Percentiles rank a stretch among this genome's conserved stretches.
Evolutionary conservation across 2,113 vertebrate species (phyloP).

Genomic region (Siniperca chuatsi): DNA sequence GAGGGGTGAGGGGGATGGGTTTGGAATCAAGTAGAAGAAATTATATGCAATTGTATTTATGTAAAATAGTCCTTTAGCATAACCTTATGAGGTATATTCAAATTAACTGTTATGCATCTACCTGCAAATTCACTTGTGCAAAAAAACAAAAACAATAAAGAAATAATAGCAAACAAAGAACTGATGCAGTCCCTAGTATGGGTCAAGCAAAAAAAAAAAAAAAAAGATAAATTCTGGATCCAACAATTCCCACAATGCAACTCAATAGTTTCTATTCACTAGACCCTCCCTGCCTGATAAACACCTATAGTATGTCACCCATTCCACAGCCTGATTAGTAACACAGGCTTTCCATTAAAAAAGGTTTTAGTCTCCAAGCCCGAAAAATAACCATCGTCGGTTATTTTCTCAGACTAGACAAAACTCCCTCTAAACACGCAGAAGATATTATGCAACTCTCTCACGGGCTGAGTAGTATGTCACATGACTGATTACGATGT

Average conservation of each 20-base stretch:
- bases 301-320: neutral
- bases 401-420: slow-evolving; percentile 5
- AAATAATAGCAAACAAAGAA: too few species aligned
- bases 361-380: neutral
- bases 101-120: neutral
- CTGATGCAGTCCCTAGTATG: neutral
- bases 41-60: neutral
- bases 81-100: neutral
- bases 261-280: neutral
- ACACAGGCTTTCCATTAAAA: neutral
- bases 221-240: neutral
- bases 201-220: neutral
- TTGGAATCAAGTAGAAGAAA: neutral
- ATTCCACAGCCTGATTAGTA: neutral
- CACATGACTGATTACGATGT: neutral
- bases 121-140: neutral
- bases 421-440: neutral
- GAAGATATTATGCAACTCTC: neutral
- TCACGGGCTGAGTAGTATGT: too few species aligned
- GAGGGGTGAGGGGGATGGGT: neutral
- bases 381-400: too few species aligned
- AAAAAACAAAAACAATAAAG: neutral
- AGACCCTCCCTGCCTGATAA: neutral
- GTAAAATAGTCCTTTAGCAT: neutral
- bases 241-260: neutral